These are phyloP conservation scores for Emmelina monodactyla DNA, from an alignment of 2,888 invertebrate species.

Conservation along the genomic window DNA sequence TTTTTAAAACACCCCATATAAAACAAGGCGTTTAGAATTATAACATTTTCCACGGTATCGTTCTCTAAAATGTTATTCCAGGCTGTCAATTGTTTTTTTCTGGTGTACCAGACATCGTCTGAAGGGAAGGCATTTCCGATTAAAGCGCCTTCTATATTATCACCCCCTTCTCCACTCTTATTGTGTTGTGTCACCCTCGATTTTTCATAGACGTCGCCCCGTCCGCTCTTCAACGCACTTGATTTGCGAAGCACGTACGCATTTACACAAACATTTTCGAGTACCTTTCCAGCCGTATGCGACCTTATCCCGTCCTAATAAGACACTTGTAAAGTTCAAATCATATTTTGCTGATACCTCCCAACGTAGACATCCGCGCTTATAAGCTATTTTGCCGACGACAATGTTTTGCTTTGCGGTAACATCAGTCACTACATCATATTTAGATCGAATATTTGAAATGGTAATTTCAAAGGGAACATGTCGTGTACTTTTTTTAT, in stretches of 20 bases:
- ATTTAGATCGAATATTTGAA: no score
- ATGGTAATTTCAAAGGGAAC: no score
- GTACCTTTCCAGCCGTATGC: conserved; percentile 2
- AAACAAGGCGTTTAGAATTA: no score
- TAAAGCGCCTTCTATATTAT: conserved; percentile 40
- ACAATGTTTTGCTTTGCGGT: conserved; percentile 48
- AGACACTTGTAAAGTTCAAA: conserved; percentile 19
- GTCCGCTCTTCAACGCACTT: conserved; percentile 59
- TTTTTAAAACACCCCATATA: no score
- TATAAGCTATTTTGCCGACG: conserved; percentile 27
- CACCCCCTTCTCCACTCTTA: conserved; percentile 40
- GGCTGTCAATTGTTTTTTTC: no score
- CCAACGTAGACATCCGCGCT: conserved; percentile 35
- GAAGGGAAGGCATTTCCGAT: conserved; percentile 40
- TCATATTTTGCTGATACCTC: conserved; percentile 20
- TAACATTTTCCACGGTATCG: no score
- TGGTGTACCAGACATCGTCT: conserved; percentile 2
- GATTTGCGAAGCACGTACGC: conserved; percentile 59
- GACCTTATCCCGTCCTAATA: conserved; percentile 16
- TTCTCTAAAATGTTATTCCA: no score
- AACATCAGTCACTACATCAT: conserved; percentile 32
- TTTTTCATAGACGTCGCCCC: conserved; percentile 56
- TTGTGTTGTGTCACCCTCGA: conserved; percentile 57
- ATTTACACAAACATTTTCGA: conserved; percentile 3
- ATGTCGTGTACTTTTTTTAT: not conserved